These are phyloP conservation scores for Sinocyclocheilus anshuiensis DNA, from an alignment of 2,113 vertebrate genomes.

Conservation along the genomic window DNA sequence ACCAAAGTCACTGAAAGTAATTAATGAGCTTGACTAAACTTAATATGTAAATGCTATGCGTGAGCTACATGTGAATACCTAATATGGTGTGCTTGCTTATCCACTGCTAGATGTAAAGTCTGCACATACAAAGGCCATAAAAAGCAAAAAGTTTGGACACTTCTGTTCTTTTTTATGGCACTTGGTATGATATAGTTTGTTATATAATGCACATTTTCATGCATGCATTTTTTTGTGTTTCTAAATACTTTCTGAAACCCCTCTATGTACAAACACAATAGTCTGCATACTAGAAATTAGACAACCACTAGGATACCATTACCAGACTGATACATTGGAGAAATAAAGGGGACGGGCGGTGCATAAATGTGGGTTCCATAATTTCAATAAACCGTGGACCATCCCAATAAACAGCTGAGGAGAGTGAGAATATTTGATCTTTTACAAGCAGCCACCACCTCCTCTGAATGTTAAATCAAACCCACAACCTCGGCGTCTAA, in stretches of 20 bases:
- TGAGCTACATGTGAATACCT: not conserved
- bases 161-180: not conserved
- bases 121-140: too few relatives aligned
- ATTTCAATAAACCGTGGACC: constrained; percentile 49
- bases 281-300: not conserved
- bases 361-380: constrained; percentile 33
- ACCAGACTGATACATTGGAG: constrained; percentile 5
- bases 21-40: constrained; percentile 32
- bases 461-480: constrained; percentile 62
- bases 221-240: not conserved
- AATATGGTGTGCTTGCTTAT: not conserved
- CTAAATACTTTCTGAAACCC: not conserved
- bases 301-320: not conserved
- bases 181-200: not conserved
- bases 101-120: not conserved
- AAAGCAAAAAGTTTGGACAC: not conserved
- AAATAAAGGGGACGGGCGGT: constrained; percentile 35
- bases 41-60: constrained; percentile 32
- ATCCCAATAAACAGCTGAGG: constrained; percentile 54
- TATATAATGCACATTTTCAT: not conserved
- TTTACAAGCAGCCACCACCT: constrained; percentile 54
- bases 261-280: not conserved
- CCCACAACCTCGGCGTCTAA: constrained; percentile 56
- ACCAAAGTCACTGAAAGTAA: constrained; percentile 27
- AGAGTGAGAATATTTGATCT: constrained; percentile 52